These are phyloP conservation scores for Laticauda colubrina DNA, from an alignment of 2,113 vertebrate species.

Conservation along the genomic window DNA sequence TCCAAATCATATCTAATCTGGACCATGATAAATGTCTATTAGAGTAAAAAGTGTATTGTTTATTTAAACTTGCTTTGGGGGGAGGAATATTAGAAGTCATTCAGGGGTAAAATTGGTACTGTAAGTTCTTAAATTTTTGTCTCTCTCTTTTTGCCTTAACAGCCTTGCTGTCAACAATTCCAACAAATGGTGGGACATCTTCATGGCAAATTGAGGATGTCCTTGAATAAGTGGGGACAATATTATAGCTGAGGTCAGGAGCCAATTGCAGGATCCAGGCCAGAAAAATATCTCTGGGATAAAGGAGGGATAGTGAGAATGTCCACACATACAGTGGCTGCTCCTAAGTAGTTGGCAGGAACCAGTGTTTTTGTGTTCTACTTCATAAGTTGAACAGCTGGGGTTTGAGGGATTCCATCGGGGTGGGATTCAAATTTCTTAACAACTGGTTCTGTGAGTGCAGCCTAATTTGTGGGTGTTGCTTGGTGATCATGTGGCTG, in stretches of 20 bases:
- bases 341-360: background rate
- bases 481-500: too few species aligned
- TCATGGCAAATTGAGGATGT: background rate
- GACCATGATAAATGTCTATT: too few species aligned
- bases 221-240: background rate
- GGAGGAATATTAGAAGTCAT: background rate
- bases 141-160: background rate
- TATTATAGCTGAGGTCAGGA: background rate
- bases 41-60: too few species aligned
- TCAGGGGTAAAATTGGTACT: background rate
- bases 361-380: background rate
- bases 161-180: background rate
- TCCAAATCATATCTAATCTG: too few species aligned
- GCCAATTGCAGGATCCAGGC: background rate
- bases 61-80: background rate
- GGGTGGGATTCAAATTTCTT: too few species aligned
- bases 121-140: background rate
- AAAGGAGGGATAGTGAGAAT: background rate
- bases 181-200: background rate
- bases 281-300: background rate
- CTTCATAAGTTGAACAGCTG: background rate
- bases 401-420: background rate
- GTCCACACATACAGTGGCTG: background rate
- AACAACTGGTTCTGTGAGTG: too few species aligned
- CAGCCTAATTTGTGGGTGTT: too few species aligned